Conservation (phyloP, 2,888 invertebrate species). For the Coenonympha glycerion region DNA sequence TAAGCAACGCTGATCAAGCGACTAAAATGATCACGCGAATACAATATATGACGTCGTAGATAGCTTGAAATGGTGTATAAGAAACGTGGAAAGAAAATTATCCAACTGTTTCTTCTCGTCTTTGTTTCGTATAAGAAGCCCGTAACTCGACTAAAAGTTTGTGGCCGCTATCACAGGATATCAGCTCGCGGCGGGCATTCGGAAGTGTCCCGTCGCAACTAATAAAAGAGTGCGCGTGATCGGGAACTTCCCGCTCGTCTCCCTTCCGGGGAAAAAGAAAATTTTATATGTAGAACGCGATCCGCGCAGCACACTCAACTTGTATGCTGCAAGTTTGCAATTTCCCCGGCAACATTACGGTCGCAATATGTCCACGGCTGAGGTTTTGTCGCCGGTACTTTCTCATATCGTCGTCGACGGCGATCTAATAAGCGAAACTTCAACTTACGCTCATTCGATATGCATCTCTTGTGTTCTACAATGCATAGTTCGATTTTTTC, state of each 20-base stretch:
- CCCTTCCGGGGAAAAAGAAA: conserved; percentile 43
- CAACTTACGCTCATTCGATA: conserved; percentile 64
- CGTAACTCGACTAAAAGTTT: conserved; percentile 25
- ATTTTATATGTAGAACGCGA: conserved; percentile 62
- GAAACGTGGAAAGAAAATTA: conserved; percentile 14
- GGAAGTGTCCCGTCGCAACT: conserved; percentile 35
- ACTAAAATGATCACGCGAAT: neutral
- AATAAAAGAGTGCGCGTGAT: conserved; percentile 46
- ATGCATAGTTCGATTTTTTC: conserved; percentile 47
- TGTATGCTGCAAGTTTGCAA: conserved; percentile 65
- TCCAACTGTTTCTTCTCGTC: conserved; percentile 14
- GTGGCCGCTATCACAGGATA: conserved; percentile 30
- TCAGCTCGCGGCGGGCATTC: conserved; percentile 31
- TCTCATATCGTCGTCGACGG: conserved; percentile 62
- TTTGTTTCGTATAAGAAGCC: conserved; percentile 19
- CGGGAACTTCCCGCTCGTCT: conserved; percentile 40
- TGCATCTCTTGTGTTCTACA: conserved; percentile 60
- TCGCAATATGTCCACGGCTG: conserved; percentile 63
- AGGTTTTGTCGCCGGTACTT: conserved; percentile 65
- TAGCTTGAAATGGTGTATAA: too few species aligned
- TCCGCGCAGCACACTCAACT: conserved; percentile 49
- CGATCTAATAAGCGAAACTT: conserved; percentile 73
- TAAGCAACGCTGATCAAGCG: neutral
- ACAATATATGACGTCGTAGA: too few species aligned
- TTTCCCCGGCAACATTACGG: conserved; percentile 51